Conservation (phyloP, 2,113 vertebrate genomes). For the Brachypteracias leptosomus region DNA sequence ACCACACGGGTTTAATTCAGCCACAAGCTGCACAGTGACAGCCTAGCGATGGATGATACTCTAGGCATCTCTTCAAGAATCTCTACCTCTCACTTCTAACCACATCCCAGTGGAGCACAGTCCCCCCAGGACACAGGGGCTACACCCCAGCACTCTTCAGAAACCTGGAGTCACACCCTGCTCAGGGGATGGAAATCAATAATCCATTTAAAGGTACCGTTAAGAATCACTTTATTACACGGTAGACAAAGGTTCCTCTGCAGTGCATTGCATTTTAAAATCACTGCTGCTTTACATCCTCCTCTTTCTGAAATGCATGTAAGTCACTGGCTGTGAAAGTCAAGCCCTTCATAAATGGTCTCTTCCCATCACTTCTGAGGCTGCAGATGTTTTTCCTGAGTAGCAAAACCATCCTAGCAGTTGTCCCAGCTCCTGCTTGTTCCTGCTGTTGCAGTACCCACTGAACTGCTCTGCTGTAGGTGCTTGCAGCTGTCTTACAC, state of each 20-base stretch:
- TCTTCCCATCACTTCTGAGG: neutral
- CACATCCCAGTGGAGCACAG: neutral
- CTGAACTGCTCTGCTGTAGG: fast-evolving
- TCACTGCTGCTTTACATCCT: neutral
- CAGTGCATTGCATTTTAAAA: neutral
- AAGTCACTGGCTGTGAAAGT: neutral
- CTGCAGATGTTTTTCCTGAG: neutral
- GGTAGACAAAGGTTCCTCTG: neutral
- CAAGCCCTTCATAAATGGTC: neutral
- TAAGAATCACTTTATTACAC: neutral
- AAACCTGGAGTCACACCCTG: neutral
- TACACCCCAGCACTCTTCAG: neutral
- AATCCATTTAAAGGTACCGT: neutral
- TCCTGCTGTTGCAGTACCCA: neutral
- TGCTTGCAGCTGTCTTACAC: neutral
- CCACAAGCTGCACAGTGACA: neutral
- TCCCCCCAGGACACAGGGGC: neutral
- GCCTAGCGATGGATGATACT: neutral
- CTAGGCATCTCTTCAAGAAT: neutral
- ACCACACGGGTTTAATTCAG: neutral
- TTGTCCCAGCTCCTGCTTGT: neutral
- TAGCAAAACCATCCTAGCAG: neutral
- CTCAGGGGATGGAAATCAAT: neutral
- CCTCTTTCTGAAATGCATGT: neutral
- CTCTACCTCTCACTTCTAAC: neutral